Evolutionary conservation across 2,113 vertebrate genomes (phyloP).

Genomic region (Alligator mississippiensis): DNA sequence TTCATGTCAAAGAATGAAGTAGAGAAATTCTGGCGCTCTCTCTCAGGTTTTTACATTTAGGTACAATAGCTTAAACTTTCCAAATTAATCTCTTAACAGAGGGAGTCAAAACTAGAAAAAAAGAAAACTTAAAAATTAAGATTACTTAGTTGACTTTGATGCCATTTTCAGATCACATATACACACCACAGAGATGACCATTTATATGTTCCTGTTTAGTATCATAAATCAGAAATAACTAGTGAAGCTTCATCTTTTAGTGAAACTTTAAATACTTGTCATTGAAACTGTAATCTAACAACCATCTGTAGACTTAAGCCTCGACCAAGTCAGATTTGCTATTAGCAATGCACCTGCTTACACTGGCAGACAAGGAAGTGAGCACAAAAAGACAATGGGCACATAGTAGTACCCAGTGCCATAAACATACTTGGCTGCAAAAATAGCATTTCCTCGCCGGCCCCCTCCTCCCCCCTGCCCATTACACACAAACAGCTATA

Average conservation of each 20-base stretch:
- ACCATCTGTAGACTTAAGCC: neutral
- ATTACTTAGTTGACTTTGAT: neutral
- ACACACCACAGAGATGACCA: neutral
- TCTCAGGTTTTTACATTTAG: neutral
- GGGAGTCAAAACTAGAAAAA: too few relatives aligned
- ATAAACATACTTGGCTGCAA: neutral
- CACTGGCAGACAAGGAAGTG: neutral
- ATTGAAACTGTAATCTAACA: neutral
- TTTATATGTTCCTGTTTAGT: neutral
- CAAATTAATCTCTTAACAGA: too few relatives aligned
- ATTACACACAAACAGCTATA: neutral
- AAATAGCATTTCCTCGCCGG: neutral
- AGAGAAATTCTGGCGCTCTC: neutral
- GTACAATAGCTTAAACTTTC: too few relatives aligned
- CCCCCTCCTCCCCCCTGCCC: neutral
- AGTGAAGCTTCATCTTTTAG: neutral
- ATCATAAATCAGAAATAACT: neutral
- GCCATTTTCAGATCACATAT: neutral
- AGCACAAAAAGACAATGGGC: neutral
- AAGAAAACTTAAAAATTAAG: too few relatives aligned
- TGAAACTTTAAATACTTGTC: neutral
- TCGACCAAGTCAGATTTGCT: neutral
- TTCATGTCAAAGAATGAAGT: neutral
- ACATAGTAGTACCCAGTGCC: neutral
- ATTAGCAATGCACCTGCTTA: neutral